Evolutionary conservation across 2,888 invertebrate species (phyloP), one percentile per base, ranked within the genome.

Genomic region (Agrilus cyanescens): DNA sequence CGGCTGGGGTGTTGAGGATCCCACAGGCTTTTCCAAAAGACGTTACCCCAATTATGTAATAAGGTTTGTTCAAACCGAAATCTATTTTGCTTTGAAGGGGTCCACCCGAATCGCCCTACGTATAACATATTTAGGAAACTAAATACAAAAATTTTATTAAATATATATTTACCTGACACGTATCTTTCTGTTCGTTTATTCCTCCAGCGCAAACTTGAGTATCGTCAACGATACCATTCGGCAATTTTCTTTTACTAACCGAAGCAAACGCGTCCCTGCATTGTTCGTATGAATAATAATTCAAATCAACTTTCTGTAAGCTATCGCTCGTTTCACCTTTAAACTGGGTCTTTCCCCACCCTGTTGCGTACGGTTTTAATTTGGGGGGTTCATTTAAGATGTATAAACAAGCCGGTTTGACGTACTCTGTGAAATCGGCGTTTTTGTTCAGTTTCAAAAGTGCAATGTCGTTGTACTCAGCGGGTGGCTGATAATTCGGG

Each of bases 81-180:
- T 34, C 29, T 12, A 18, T 38, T 29, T 47, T 53, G 8, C 66
- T 50, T 20, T 60, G 60, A 15, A 79, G 59, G 1, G 78, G 77
- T 4, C 77, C 76, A 12, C 79, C 78, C 31, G 75, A 76, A 60
- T 78, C 77, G 12, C 77, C 77, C 46, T 48, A 37, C 10, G 10
- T n/a, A n/a, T n/a, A 30, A 34, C 37, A 34, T 16, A 33, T 10
- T 30, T 30, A 18, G 37, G 14, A 36, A 30, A 32, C 13, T 12
- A 36, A 16, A 37, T 16, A 15, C 16, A 7, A 12, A 18, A 29
- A 34, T 10, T 35, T 14, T 20, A 25, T n/a, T 20, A 10, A n/a
- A 14, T 12, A 14, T 32, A n/a, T 29, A 41, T 36, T 43, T 48
- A 57, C 56, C 50, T 56, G 52, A 39, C 58, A 60, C 18, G 58